These are phyloP conservation scores for Trachelus tabidus DNA, from an alignment of 2,888 invertebrate genomes.

Conservation along the genomic window DNA sequence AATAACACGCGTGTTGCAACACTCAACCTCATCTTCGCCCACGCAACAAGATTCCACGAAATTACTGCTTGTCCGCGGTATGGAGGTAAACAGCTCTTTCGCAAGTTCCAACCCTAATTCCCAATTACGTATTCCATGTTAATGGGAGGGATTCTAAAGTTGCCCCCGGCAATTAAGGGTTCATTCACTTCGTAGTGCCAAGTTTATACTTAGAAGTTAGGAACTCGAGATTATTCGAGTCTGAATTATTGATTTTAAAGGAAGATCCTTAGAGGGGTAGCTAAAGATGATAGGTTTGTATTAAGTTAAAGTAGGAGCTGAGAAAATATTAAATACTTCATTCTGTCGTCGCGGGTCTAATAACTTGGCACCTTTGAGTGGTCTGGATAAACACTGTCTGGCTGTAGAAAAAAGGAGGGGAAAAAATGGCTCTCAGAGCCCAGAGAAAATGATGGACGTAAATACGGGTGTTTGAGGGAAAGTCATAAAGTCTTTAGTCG, in stretches of 20 bases:
- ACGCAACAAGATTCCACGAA: conserved; percentile 2
- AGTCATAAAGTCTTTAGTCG: background rate
- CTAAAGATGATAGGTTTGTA: background rate
- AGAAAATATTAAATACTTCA: background rate
- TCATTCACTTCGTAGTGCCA: background rate
- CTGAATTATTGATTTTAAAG: background rate
- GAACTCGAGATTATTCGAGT: background rate
- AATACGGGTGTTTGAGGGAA: background rate
- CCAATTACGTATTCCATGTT: background rate
- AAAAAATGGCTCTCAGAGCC: background rate
- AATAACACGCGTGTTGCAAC: background rate
- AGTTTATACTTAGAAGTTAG: background rate
- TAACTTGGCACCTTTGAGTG: background rate
- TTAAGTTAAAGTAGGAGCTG: background rate
- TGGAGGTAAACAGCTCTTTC: background rate
- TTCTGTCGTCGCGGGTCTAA: background rate
- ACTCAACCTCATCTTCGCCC: background rate
- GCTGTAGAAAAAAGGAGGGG: background rate
- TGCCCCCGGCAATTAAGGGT: background rate
- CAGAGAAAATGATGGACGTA: background rate
- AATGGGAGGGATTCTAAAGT: background rate
- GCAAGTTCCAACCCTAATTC: background rate
- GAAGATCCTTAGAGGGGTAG: background rate
- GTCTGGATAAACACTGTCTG: background rate
- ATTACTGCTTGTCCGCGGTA: background rate